These are phyloP conservation scores for Epizoanthus fatuus DNA, from an alignment of 92 coral and sea anemone genomes.

Conservation along the genomic window DNA sequence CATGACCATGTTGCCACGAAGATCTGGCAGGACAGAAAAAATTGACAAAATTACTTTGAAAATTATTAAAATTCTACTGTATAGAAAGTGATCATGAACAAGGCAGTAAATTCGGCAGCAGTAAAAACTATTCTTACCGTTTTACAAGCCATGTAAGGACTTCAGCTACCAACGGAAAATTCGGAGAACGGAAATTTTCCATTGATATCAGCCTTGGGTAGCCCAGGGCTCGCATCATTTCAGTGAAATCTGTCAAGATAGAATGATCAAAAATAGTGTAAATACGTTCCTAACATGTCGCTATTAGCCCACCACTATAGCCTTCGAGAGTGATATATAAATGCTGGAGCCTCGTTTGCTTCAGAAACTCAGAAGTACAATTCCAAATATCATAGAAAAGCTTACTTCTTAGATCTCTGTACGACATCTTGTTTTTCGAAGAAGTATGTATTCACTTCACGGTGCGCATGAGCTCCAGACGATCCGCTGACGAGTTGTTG, in stretches of 20 bases:
- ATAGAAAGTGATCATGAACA: too few species aligned
- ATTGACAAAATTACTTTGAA: too few species aligned
- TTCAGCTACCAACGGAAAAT: slow-evolving; percentile 97
- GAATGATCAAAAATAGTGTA: slow-evolving; percentile 23
- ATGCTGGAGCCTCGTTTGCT: not conserved
- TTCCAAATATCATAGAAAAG: not conserved
- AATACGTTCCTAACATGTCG: not conserved
- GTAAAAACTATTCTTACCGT: slow-evolving; percentile 61
- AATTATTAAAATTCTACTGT: too few species aligned
- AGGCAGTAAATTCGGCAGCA: too few species aligned
- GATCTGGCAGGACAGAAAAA: too few species aligned
- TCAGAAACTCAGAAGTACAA: not conserved
- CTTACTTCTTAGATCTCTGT: slow-evolving; percentile 99
- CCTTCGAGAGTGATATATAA: not conserved
- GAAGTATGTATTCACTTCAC: slow-evolving; percentile 10
- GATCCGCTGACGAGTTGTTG: slow-evolving; percentile 84
- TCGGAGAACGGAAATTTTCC: slow-evolving; percentile 99
- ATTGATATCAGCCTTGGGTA: slow-evolving; percentile 98
- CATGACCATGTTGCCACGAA: too few species aligned
- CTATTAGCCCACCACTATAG: not conserved
- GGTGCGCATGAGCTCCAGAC: slow-evolving; percentile 79
- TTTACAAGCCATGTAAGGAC: slow-evolving; percentile 97
- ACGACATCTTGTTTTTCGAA: slow-evolving; percentile 87
- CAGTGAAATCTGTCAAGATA: slow-evolving; percentile 90
- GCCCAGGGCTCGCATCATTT: slow-evolving; percentile 99